Evolutionary conservation across 2,888 invertebrate genomes (phyloP), one percentile per base, ranked within the genome.

Genomic region (Folsomia manolachei): DNA sequence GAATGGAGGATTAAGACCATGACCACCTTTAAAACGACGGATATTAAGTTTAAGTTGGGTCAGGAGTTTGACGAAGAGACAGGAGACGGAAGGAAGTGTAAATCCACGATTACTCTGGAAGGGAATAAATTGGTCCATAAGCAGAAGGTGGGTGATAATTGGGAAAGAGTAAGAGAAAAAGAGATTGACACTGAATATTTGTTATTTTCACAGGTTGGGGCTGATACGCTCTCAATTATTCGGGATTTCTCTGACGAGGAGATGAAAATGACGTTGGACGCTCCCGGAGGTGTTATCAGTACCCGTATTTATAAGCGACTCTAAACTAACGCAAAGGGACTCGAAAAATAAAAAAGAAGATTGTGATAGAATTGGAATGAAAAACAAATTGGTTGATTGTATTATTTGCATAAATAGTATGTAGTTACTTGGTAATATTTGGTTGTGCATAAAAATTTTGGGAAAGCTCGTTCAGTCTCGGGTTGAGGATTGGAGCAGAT

Each of bases 1-100:
- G 75, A 80, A 2, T 84, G 83, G 82, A 81, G 78, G 39, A 82
- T 86, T 52, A 85, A 85, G 72, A 84, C 85, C 2, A 81, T 82
- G 26, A 85, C 85, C 24, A 85, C 85, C 9, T 84, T 86, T 78
- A 85, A 85, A 79, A 85, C 84, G 71, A 82, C 82, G 7, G 83
- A 83, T 64, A 82, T 85, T 24, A 83, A 82, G 70, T 82, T 82
- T 71, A 78, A 81, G 62, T 27, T 86, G 25, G 84, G 83, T 0
- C 83, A 85, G 74, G 84, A 84, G 71, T 85, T 69, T 61, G 61
- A 61, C 18, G 27, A 72, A 63, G 61, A 64, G 14, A 69, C 69
- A 19, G 72, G 69, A 9, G 72, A 69, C 24, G 72, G 72, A 18
- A 21, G 68, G 14, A 60, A 64, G 25, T 72, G 72, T 65, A 69